These are phyloP conservation scores for Daboia siamensis DNA, from an alignment of 2,113 vertebrate genomes.

Conservation along the genomic window DNA sequence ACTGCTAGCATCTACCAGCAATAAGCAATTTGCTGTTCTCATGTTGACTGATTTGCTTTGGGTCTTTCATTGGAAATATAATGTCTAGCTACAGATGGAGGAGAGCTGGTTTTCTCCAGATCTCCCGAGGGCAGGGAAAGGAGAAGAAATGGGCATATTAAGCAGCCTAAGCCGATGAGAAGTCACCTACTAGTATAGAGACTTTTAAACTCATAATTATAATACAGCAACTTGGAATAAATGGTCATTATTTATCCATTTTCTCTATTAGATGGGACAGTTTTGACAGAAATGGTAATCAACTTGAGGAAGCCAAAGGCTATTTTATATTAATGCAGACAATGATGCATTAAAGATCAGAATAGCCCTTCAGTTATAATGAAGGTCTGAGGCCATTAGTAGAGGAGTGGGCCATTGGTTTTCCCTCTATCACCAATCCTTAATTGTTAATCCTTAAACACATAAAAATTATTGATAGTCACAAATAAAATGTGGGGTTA, in stretches of 20 bases:
- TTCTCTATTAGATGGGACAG: slow-evolving; percentile 63
- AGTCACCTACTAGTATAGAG: slow-evolving; percentile 45
- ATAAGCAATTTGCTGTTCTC: not conserved
- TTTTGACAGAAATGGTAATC: slow-evolving; percentile 67
- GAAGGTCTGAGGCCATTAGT: slow-evolving; percentile 63
- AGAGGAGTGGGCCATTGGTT: slow-evolving; percentile 23
- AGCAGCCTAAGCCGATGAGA: not conserved
- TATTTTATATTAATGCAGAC: slow-evolving; percentile 66
- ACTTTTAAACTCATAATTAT: slow-evolving; percentile 59
- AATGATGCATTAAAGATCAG: slow-evolving; percentile 69
- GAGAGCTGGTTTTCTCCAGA: not conserved
- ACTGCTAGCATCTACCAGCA: not conserved
- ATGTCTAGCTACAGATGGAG: not conserved
- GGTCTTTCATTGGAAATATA: not conserved
- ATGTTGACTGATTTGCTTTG: not conserved
- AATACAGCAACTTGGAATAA: slow-evolving; percentile 52
- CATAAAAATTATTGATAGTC: not conserved
- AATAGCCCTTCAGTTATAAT: slow-evolving; percentile 54
- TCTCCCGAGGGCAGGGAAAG: not conserved
- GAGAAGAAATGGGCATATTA: not conserved
- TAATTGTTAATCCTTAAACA: slow-evolving; percentile 39
- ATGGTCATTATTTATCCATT: slow-evolving; percentile 66
- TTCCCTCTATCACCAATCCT: not conserved
- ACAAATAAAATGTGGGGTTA: not conserved
- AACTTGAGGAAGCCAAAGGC: slow-evolving; percentile 58